Evolutionary conservation across 1,140 invertebrate genomes (phyloP), one percentile per base, ranked within the genome.

Genomic region (Drosophila tani): DNA sequence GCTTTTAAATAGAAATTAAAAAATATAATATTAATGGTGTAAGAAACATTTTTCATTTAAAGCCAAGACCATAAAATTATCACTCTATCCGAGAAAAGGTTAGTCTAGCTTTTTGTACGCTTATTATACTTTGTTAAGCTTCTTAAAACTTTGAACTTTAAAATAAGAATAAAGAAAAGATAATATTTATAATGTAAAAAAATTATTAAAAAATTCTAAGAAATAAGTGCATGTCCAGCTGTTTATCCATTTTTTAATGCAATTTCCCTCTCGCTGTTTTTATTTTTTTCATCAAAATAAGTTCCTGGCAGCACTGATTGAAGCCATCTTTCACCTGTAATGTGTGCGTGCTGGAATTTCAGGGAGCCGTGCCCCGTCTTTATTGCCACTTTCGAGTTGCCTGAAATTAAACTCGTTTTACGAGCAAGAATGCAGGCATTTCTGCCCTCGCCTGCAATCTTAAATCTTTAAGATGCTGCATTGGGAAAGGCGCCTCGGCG

Each of bases 371-470:
- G 59, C 65, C 65, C 43, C 77, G 85, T 74, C 70, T 88, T 88
- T 88, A 88, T 88, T 88, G 79, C 81, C 85, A 88, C 81, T 90
- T 85, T 79, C 79, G 35, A 85, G 85, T 85, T 88, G 85, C 85
- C 85, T 82, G 85, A 90, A 88, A 90, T 90, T 70, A 79, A 90
- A 90, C 64, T 66, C 68, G 38, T 79, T 88, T 88, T 88, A 88
- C 85, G 85, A 90, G 59, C 75, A 79, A 71, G 75, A 75, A 90
- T 90, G 85, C 53, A 73, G 43, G 55, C 66, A 53, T 77, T 64
- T 67, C 19, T 24, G 45, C 49, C 50, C 11, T 43, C 27, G 35
- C 19, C 15, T 65, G 50, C 56, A 57, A 79, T 57, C 56, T 90
- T 84, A 56, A 88, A 60, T 79, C 78, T 79, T 88, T 47, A 87